phyloP scores from a whole-genome alignment of 2,113 vertebrate genomes.

The Corythornis madagascariensis region DNA sequence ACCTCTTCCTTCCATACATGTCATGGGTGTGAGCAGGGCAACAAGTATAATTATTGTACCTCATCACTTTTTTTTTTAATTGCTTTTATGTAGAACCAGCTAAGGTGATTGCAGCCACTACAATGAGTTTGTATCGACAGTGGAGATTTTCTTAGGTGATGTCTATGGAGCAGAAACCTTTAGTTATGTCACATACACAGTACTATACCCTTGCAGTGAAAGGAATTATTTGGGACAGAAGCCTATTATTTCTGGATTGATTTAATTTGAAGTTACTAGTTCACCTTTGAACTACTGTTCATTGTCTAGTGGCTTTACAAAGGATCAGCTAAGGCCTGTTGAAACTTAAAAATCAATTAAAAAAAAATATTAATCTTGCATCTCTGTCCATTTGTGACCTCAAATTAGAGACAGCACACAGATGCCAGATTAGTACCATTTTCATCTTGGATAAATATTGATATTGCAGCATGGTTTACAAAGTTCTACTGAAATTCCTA shows the following conservation, averaged over 20 bases:
- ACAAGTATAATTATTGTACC: not conserved
- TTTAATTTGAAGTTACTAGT: slow-evolving; percentile 16
- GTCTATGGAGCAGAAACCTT: not conserved
- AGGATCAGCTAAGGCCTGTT: not conserved
- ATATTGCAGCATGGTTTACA: not conserved
- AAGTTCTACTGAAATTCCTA: slow-evolving; percentile 4
- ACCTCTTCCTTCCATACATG: fast-evolving
- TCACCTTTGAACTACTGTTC: slow-evolving; percentile 23
- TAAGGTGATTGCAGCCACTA: not conserved
- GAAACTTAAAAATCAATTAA: slow-evolving; percentile 46
- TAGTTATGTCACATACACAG: not conserved
- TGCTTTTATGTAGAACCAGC: not conserved
- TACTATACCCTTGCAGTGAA: not conserved
- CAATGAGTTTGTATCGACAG: not conserved
- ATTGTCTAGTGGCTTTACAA: not conserved
- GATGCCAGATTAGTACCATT: not conserved
- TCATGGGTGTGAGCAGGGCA: not conserved
- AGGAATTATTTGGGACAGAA: not conserved
- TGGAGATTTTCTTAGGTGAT: not conserved
- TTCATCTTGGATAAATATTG: slow-evolving; percentile 36
- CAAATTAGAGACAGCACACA: not conserved
- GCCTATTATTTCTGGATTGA: not conserved
- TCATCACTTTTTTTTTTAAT: not conserved
- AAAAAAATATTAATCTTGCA: not conserved
- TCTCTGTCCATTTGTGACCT: slow-evolving; percentile 18